Evolutionary conservation across 2,888 invertebrate genomes (phyloP), one percentile per base, ranked within the genome.

Genomic region (Meta bourneti): DNA sequence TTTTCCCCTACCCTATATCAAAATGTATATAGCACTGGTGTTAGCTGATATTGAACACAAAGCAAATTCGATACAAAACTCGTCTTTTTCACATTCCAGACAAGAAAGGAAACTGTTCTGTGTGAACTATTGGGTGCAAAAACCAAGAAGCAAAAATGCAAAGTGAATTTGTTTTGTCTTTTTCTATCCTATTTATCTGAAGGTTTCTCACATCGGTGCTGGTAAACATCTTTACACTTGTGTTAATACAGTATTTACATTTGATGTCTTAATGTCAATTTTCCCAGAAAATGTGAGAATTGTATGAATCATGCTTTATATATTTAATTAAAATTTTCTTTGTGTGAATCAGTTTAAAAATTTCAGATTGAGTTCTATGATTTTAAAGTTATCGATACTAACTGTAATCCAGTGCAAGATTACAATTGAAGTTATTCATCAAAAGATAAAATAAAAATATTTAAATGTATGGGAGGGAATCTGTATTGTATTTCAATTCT

Each of bases 21-120:
- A 61, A 75, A 75, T 52, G 16, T 74, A 34, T 75, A 72, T 72
- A 72, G 82, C 72, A 82, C 82, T 82, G 71, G 72, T 71, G 71
- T 52, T 82, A 82, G 82, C 48, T 51, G 82, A 82, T 16, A 82
- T 20, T 51, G 20, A 71, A 11, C 11, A 70, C 19, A n/a, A 70
- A 13, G 8, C 2, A 19, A 61, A 19, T 11, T 13, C 51, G 16
- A 71, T 19, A 69, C 13, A 20, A 51, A 82, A 82, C 72, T 82
- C 19, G 34, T 49, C 69, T 82, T 81, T 81, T 82, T 70, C 82
- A 82, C 82, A 82, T 82, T 82, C 82, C 82, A 82, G 61, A 13
- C 16, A 82, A 70, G 72, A 52, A 20, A 69, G 34, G 48, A 69
- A 34, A 70, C 7, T 16, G 69, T 16, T 69, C 49, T 70, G 13